Percentiles rank a stretch among this genome's conserved stretches.
phyloP scores from a whole-genome alignment of 2,113 vertebrate genomes.

The Pseudorasbora parva region DNA sequence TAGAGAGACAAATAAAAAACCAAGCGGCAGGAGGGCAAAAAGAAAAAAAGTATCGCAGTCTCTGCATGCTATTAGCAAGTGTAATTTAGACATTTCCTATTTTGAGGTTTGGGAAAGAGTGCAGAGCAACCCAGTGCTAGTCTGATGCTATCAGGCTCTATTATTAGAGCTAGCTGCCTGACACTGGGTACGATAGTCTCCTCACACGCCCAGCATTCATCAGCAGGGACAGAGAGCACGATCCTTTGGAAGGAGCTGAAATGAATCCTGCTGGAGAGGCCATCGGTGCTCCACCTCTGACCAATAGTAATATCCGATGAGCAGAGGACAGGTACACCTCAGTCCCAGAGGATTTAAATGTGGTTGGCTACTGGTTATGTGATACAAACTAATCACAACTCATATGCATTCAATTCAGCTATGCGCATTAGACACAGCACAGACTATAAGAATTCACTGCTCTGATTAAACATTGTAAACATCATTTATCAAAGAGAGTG shows the following conservation, averaged over 20 bases:
- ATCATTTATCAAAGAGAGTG: too few species aligned
- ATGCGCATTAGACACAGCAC: not conserved
- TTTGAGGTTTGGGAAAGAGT: constrained; percentile 56
- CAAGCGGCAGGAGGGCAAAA: constrained; percentile 23
- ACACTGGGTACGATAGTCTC: constrained; percentile 43
- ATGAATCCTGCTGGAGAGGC: constrained; percentile 48
- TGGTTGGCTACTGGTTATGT: constrained; percentile 3
- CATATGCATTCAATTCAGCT: not conserved
- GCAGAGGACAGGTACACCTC: constrained; percentile 15
- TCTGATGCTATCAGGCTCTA: constrained; percentile 59
- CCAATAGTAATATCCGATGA: constrained; percentile 32
- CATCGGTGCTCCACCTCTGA: constrained; percentile 42
- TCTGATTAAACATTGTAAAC: not conserved
- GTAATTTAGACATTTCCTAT: constrained; percentile 75
- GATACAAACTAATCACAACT: constrained; percentile 20
- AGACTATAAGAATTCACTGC: not conserved
- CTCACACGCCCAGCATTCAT: constrained; percentile 30
- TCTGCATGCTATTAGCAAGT: constrained; percentile 72
- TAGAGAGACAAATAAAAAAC: constrained; percentile 50
- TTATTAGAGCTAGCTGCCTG: constrained; percentile 55
- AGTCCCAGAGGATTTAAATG: not conserved
- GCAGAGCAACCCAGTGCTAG: constrained; percentile 43
- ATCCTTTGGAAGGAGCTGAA: constrained; percentile 35
- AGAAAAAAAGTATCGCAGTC: constrained; percentile 41
- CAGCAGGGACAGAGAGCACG: constrained; percentile 42